These are phyloP conservation scores for Fistularia commersonii DNA, from an alignment of 2,797 vertebrate genomes.

Conservation along the genomic window DNA sequence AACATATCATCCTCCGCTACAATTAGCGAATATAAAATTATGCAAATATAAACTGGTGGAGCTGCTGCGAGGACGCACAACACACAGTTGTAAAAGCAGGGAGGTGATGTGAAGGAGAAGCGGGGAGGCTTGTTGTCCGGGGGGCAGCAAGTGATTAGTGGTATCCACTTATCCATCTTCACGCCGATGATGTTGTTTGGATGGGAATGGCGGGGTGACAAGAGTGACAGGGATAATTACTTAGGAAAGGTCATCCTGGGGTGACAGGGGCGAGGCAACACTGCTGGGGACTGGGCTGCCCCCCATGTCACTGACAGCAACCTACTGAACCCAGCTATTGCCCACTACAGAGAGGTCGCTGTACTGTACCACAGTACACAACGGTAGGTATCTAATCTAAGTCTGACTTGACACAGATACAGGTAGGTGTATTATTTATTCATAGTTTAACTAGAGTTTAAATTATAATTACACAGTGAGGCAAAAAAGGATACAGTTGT, in stretches of 20 bases:
- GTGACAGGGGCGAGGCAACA: constrained; percentile 21
- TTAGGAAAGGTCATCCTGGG: constrained; percentile 52
- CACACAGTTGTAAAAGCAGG: constrained; percentile 25
- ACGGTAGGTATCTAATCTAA: constrained; percentile 16
- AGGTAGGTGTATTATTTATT: background rate
- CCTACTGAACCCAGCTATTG: constrained; percentile 41
- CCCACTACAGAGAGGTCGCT: constrained; percentile 36
- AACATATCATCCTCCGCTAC: constrained; percentile 31
- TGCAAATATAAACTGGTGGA: constrained; percentile 52
- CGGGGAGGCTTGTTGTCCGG: constrained; percentile 42
- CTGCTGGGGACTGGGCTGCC: constrained; percentile 20
- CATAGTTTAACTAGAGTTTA: too few species aligned
- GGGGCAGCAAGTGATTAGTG: constrained; percentile 62
- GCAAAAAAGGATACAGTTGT: too few species aligned
- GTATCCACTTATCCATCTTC: constrained; percentile 58
- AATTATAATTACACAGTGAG: too few species aligned
- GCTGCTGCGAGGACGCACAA: constrained; percentile 33
- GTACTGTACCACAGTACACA: constrained; percentile 15
- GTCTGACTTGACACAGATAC: constrained; percentile 9
- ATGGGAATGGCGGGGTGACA: constrained; percentile 44
- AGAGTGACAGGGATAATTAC: constrained; percentile 67
- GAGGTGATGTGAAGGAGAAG: constrained; percentile 56
- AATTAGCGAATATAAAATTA: constrained; percentile 59
- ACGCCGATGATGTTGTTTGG: constrained; percentile 53
- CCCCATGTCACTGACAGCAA: constrained; percentile 51